Base-by-base conservation (phyloP, 2,113 vertebrate species). In the Toxotes jaculatrix region DNA sequence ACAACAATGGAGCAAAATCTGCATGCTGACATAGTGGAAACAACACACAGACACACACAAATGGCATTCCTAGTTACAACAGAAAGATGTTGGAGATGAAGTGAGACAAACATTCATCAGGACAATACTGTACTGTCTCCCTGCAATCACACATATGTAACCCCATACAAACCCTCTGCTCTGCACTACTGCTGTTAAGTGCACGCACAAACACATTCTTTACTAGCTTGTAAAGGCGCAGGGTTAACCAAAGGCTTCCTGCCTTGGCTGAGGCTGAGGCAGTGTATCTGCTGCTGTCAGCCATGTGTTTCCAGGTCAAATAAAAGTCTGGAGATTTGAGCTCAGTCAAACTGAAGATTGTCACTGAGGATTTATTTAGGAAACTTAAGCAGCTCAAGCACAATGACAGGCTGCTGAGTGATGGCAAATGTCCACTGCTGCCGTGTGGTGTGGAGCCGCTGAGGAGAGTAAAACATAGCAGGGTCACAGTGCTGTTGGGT, bases 221-320 rank as follows among this genome's bases (percentile, higher is more conserved):
- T 80, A 88, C 60, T 34, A 42, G 71, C 73, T 65, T 79, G 79
- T 92, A 87, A 87, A 88, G 74, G 38, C 0, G 11, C 40, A 73
- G 40, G 78, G 80, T 70, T 86, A 85, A 81, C 76, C 63, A 32
- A 73, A 86, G 74, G 74, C 74, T 92, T 92, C 86, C 90, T 89
- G 69, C 73, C 77, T 74, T 59, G 66, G 66, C 74, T 1, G 36
- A 61, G 13, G 47, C 47, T 55, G 72, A 84, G 71, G 75, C 73
- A 56, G 36, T 9, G 5, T 13, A 76, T 91, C 77, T 75, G 74
- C 57, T 67, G 85, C 75, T 47, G 45, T 89, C 85, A 72, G 84
- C 62, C 66, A 51, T 8, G 45, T 51, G 57, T 69, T 90, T 79
- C 19, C 79, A 59, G 72, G 47, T 89, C 77, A 32, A 27, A 36